Evolutionary conservation across 2,113 vertebrate species (phyloP), one percentile per base, ranked within the genome.

Genomic region (Electrona antarctica): DNA sequence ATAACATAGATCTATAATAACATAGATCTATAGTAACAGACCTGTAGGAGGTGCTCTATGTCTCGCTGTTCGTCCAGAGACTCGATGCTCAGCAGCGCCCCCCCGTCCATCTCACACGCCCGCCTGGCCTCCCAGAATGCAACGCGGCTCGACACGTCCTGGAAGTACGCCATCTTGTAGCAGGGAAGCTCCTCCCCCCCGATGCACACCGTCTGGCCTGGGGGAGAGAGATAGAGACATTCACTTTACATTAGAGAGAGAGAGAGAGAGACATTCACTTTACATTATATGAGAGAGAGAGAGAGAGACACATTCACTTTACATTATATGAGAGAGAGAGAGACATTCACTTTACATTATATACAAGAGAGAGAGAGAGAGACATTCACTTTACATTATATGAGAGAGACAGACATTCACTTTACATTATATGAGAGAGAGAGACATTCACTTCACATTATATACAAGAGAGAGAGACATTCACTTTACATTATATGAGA

Each of bases 121-220:
- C 94, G 92, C 3, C 82, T 87, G 0, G 98, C 98, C 78, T 98
- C 97, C 62, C 88, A 85, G 76, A 98, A 99, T 28, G 95, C 95
- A 14, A 99, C 95, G 0, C 98, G 93, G 61, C 97, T 96, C 1
- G 95, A 94, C 78, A 98, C 87, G 4, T 98, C 96, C 0, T 95
- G 96, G 89, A 98, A 99, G 80, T 98, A 98, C 0, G 97, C 97
- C 8, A 98, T 94, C 71, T 98, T 98, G 85, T 99, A 99, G 88
- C 97, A 99, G 0, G 94, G 95, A 7, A 48, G 90, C 60, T 93
- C 92, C 0, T 89, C 72, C 21, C 91, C 93, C 0, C 93, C 90
- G 9, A 94, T 88, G 71, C 97, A 99, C 73, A 98, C 92, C 1
- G 92, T 98, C 81, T 98, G 96, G 83, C 97, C 97, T 99, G 87